Percentiles rank a stretch among this genome's conserved stretches.
phyloP scores from a whole-genome alignment of 2,888 invertebrate species.

The Pheosia tremula region DNA sequence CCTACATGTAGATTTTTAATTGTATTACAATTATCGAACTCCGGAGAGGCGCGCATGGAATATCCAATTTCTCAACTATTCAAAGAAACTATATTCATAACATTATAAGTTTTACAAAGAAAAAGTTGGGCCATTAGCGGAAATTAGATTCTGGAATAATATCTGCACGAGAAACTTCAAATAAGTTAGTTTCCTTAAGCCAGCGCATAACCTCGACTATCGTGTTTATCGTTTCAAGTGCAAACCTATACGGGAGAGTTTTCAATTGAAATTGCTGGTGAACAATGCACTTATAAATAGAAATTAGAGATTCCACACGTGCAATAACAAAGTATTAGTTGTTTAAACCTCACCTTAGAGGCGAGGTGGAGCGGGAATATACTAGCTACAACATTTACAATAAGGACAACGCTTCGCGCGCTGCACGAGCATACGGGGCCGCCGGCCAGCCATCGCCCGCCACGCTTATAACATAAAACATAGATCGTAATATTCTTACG shows the following conservation, averaged over 20 bases:
- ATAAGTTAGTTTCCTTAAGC: slow-evolving; percentile 22
- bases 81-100: slow-evolving; percentile 1
- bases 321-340: slow-evolving; percentile 1
- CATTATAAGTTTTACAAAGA: slow-evolving; percentile 11
- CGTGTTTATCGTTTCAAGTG: neutral
- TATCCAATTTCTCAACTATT: slow-evolving; percentile 15
- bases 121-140: slow-evolving; percentile 22
- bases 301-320: slow-evolving; percentile 15
- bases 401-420: slow-evolving; percentile 35
- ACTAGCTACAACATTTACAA: slow-evolving; percentile 60
- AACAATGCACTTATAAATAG: neutral
- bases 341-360: neutral
- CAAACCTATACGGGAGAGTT: neutral
- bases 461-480: no score
- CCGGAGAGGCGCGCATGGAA: slow-evolving; percentile 11
- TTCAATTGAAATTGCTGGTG: neutral
- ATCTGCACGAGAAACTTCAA: slow-evolving; percentile 10
- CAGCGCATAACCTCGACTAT: slow-evolving; percentile 7
- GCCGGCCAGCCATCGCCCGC: no score
- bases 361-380: slow-evolving; percentile 11
- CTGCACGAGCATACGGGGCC: neutral
- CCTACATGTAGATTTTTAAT: slow-evolving; percentile 17
- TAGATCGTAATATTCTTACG: no score
- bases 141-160: slow-evolving; percentile 25
- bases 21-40: slow-evolving; percentile 19